Percentiles rank a stretch among this genome's conserved stretches.
Conservation (phyloP, 2,888 invertebrate species). For the Eupithecia inturbata region DNA sequence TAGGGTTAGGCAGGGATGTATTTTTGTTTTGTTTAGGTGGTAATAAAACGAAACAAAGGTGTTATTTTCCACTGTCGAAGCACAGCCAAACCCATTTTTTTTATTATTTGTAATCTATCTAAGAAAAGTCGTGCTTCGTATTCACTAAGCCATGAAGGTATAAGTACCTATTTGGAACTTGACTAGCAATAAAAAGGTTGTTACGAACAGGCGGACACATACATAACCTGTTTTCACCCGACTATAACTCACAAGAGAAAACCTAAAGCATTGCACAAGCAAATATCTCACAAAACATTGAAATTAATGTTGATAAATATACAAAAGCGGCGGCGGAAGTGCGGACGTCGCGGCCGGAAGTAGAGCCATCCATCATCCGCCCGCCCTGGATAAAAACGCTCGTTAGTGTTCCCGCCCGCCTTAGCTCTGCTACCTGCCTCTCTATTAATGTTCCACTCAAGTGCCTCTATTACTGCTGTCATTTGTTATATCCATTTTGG, state of each 20-base stretch:
- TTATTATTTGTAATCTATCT: not conserved
- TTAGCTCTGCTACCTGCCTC: constrained; percentile 71
- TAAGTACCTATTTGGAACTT: not conserved
- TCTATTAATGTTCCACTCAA: constrained; percentile 83
- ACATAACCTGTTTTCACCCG: constrained; percentile 9
- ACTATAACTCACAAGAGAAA: constrained; percentile 37
- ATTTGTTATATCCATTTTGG: constrained; percentile 83
- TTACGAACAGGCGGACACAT: constrained; percentile 2
- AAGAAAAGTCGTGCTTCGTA: not conserved
- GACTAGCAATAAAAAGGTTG: constrained; percentile 1
- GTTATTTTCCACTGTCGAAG: not conserved
- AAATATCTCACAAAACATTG: constrained; percentile 71
- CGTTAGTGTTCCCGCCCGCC: constrained; percentile 72
- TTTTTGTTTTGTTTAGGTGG: constrained; percentile 13
- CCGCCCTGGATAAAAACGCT: constrained; percentile 83
- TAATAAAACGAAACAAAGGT: constrained; percentile 2
- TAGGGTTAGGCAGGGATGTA: constrained; percentile 31
- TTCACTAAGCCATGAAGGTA: not conserved
- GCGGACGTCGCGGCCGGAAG: constrained; percentile 79
- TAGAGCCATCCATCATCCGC: constrained; percentile 81
- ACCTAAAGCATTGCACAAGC: constrained; percentile 49
- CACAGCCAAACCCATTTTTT: not conserved
- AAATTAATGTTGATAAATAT: constrained; percentile 82
- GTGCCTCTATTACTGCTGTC: constrained; percentile 82
- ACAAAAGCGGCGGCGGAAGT: constrained; percentile 72